Base-by-base conservation (phyloP, 2,113 vertebrate genomes). In the Myocastor coypus region DNA sequence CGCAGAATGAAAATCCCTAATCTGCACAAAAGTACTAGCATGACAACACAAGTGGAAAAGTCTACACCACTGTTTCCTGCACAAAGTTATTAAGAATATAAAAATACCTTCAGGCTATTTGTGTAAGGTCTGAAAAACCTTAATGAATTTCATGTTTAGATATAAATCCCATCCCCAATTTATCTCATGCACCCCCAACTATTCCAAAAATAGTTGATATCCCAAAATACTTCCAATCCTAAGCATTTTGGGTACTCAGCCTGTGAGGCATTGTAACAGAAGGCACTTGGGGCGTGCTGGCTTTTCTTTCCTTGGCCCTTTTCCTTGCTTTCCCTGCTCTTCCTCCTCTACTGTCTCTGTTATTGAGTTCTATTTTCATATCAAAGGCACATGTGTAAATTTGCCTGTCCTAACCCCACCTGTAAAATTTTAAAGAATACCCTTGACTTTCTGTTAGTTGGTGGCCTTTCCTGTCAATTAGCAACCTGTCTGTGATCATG, bases 291-390 rank as follows among this genome's bases (percentile, higher is more conserved):
- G 3, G 0, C n/a, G 57, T 46, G 2, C 28, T 52, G 28, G 4
- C 40, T 32, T 55, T 73, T 78, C 42, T 52, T 30, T 37, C 14
- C 30, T 16, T 28, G 26, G 22, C 32, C 3, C 37, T 66, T 59
- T 73, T 83, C 71, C 82, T 57, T 28, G 16, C n/a, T 86, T 16
- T 30, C 14, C 22, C 50, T 6, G 40, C 20, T 16, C 26, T 83
- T 69, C n/a, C n/a, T 92, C 75, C 46, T 88, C 55, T 59, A 1
- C 32, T 28, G 34, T 63, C 24, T 37, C 50, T 50, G 3, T 14
- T 93, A 10, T 55, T 82, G 64, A 93, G 68, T 91, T 86, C 95
- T 85, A 2, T 92, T 93, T 66, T 93, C 24, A 32, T 55, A 66
- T 16, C 12, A 5, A 69, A 84, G 63, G 24, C 10, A 3, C 34